phyloP scores from a whole-genome alignment of 2,113 vertebrate genomes.

The Menidia beryllina region DNA sequence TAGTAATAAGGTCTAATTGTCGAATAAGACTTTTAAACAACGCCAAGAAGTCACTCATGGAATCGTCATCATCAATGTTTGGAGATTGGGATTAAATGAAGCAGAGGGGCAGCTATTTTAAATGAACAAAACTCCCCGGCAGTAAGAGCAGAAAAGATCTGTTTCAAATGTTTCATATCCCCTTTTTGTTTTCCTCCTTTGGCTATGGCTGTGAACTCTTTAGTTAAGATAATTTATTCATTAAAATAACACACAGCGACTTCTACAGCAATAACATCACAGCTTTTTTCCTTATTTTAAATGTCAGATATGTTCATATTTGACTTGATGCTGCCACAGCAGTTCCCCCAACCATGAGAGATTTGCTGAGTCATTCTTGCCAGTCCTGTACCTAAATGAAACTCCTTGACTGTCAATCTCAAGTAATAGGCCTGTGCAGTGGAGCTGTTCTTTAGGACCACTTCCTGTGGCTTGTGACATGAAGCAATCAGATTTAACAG shows the following conservation, averaged over 20 bases:
- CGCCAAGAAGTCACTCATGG: constrained; percentile 24
- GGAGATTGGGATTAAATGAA: not conserved
- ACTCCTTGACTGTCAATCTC: not conserved
- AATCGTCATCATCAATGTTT: not conserved
- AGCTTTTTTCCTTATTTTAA: constrained; percentile 36
- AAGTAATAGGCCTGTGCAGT: not conserved
- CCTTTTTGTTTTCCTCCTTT: not conserved
- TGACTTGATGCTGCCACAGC: constrained; percentile 18
- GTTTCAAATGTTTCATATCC: not conserved
- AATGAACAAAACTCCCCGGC: not conserved
- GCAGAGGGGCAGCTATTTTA: not conserved
- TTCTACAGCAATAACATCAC: not conserved
- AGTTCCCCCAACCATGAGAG: no score
- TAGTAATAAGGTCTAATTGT: constrained; percentile 6
- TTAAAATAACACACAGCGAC: not conserved
- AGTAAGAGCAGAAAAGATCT: not conserved
- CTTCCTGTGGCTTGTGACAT: not conserved
- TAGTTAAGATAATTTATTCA: not conserved
- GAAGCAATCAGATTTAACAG: constrained; percentile 24
- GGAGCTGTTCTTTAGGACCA: constrained; percentile 2
- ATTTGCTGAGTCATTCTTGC: constrained; percentile 3
- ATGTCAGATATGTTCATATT: not conserved
- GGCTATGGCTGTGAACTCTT: no score
- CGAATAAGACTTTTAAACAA: constrained; percentile 8
- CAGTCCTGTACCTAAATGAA: constrained; percentile 6